Evolutionary conservation across 2,113 vertebrate genomes (phyloP).

Genomic region (Pelecanus crispus): DNA sequence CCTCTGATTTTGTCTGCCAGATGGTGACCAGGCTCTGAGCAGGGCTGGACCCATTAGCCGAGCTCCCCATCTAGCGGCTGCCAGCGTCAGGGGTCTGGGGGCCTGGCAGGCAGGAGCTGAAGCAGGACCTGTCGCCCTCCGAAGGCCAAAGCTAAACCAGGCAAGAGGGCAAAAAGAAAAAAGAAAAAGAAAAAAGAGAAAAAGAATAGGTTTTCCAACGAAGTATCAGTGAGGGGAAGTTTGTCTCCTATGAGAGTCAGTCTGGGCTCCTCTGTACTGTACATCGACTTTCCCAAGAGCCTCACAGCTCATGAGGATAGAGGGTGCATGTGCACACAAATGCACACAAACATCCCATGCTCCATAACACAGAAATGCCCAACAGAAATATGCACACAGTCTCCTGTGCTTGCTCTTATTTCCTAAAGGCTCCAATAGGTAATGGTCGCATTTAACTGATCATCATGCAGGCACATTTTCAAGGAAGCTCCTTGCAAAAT

Average conservation of each 20-base stretch:
- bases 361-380: not conserved
- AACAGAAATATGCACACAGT: not conserved
- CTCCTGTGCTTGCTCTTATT: not conserved
- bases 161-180: not conserved
- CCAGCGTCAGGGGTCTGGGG: not conserved
- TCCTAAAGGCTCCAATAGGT: not conserved
- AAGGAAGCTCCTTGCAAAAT: not conserved
- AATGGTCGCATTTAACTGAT: not conserved
- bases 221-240: not conserved
- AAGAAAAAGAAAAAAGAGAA: accelerated
- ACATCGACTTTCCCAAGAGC: not conserved
- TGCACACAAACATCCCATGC: not conserved
- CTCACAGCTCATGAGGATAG: not conserved
- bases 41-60: not conserved
- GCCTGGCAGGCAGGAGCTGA: not conserved
- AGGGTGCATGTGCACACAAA: not conserved
- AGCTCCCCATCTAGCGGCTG: conserved; percentile 32
- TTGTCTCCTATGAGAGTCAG: not conserved
- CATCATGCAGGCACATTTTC: not conserved
- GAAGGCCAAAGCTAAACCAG: not conserved
- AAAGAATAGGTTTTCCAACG: not conserved
- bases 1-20: conserved; percentile 27
- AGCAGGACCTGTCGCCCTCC: not conserved
- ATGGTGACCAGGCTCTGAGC: not conserved
- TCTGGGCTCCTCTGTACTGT: not conserved